Evolutionary conservation across 2,113 vertebrate species (phyloP).

Genomic region (Myrmecophaga tridactyla): DNA sequence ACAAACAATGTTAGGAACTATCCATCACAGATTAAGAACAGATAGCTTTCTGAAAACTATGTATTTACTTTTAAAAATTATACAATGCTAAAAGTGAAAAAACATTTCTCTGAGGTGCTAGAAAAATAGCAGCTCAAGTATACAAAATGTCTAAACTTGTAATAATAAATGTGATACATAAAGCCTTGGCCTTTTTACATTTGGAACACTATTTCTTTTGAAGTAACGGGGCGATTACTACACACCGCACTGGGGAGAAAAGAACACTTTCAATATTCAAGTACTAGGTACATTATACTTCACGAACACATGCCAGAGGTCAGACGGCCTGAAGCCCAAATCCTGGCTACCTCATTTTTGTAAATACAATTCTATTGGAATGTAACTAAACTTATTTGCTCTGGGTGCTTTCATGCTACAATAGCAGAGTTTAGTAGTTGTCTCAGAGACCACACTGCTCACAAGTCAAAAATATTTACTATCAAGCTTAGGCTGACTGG

Average conservation of each 20-base stretch:
- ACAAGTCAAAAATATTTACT: neutral
- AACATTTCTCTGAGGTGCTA: neutral
- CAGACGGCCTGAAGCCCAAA: neutral
- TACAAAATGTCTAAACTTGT: neutral
- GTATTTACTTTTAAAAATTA: neutral
- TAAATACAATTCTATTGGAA: neutral
- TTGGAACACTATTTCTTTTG: neutral
- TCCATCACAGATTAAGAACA: neutral
- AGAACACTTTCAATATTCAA: neutral
- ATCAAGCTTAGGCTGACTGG: neutral
- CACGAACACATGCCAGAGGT: neutral
- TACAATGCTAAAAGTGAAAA: neutral
- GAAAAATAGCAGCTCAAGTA: neutral
- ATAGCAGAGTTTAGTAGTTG: no score
- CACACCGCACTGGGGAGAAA: neutral
- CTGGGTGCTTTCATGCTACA: neutral
- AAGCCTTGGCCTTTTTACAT: neutral
- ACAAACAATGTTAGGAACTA: neutral
- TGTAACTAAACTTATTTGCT: neutral
- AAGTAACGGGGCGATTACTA: neutral
- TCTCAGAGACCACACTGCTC: no score
- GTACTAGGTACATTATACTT: neutral
- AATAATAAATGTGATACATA: neutral
- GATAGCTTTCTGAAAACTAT: conserved; percentile 2
- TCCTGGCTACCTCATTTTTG: neutral